Base-by-base conservation (phyloP, 2,888 invertebrate genomes). In the Hecatera dysodea region DNA sequence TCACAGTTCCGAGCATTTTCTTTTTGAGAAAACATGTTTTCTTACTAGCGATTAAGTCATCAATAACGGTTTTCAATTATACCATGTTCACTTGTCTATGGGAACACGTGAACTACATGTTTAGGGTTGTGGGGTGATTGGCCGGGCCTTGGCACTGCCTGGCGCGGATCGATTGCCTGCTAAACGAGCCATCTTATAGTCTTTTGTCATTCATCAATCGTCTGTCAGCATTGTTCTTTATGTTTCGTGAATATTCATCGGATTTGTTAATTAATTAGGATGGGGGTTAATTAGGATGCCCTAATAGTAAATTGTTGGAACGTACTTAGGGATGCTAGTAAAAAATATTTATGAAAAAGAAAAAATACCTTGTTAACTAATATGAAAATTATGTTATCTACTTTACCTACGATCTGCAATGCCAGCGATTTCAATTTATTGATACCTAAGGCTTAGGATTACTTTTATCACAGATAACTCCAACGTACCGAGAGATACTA, bases 111-210 rank as follows among this genome's bases (percentile, higher is more conserved):
- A 87, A 87, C 75, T 85, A 86, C 73, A 87, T 86, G 83, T 82
- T 86, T 84, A 86, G 85, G 88, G 85, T 81, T 83, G 82, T 55
- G 90, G 92, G 95, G 95, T 96, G 92, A 94, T 79, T 95, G 95
- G 89, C 95, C 95, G 91, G 84, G 75, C 77, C 92, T 79, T 88
- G 93, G 93, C 81, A 93, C 95, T 50, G 88, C 76, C 81, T 91
- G 92, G 90, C 80, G 84, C 95, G 90, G 94, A 93, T 95, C 94
- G 95, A 95, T 95, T 87, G 80, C 75, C 56, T 85, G 77, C 85
- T 86, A 88, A 86, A 86, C 86, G 81, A 81, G 76, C 84, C 80
- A 84, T 89, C 88, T 90, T 89, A 88, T 90, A 87, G 89, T 89
- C 87, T 89, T 86, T 87, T 92, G 91, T 91, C 91, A 91, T 89